Base-by-base conservation (phyloP, 2,888 invertebrate species). In the Troilus luridus region DNA sequence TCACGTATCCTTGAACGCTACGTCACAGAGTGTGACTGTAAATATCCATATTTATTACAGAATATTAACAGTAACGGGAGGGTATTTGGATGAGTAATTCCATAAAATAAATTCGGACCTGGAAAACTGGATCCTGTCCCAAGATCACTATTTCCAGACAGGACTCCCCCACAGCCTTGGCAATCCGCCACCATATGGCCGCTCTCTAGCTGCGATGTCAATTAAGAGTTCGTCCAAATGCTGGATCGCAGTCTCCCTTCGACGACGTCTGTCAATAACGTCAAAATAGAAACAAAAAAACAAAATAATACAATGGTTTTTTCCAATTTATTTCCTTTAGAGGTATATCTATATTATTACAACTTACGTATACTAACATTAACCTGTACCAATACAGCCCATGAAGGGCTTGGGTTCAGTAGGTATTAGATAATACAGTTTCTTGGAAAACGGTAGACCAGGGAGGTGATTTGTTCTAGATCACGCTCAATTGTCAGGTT, bases 171-270 rank as follows among this genome's bases (percentile, higher is more conserved):
- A 58, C 10, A 85, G 54, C 85, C 54, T 58, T 85, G 85, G 85
- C 85, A 85, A 85, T 54, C 54, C 12, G 85, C 85, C 85, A 85
- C 56, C 85, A 85, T 54, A 85, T 85, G 85, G 85, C n/a, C 1
- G 11, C 21, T 14, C 56, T 85, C 56, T 56, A 85, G 54, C 56
- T 12, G n/a, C 54, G 3, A 85, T 85, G 85, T 85, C 85, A 85
- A 85, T 85, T 85, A 85, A 10, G 9, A 56, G 7, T 7, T 58
- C 85, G 11, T 41, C 27, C 14, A 77, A 77, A 77, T 41, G 56
- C 56, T 85, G 6, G 21, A 27, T n/a, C n/a, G 56, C 41, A 56
- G 54, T 21, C 81, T 81, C 12, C 17, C 2, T 24, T 24, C 14
- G 5, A 24, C 12, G 11, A 67, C 9, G 41, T 41, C 24, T 7